Base-by-base conservation (phyloP, 2,888 invertebrate genomes). In the Steinernema hermaphroditum region DNA sequence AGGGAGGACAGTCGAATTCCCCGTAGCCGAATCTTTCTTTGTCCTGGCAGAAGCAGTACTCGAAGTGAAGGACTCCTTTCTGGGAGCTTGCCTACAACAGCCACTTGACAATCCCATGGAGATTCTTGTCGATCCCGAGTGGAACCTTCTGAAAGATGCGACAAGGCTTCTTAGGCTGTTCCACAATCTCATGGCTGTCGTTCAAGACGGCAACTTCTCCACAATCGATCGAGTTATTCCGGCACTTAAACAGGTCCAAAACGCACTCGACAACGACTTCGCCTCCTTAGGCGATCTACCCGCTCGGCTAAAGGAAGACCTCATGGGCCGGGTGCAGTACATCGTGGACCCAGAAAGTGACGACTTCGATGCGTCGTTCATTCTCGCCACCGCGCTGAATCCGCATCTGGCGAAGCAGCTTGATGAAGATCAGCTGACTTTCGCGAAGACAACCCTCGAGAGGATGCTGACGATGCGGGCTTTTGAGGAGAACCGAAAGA, bases 221-320 rank as follows among this genome's bases (percentile, higher is more conserved):
- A 82, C 84, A 1, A 79, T 84, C n/a, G 84, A 84, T 54, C 79
- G 78, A 6, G 82, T 81, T 14, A 77, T 84, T 29, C 84, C 84
- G n/a, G 78, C 81, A 4, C 50, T 84, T 43, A 74, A 79, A 75
- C 82, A 84, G 71, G 72, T 84, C 6, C 50, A 74, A 19, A 74
- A 75, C 29, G 73, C 76, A 19, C 70, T 84, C 2, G 79, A 84
- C n/a, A 79, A 80, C 78, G 78, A 77, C 41, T 79, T 76, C 34
- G 32, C 50, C 29, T 62, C 69, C 19, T 49, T 75, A 2, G 70
- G 57, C 12, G 19, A 57, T n/a, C 62, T 80, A 9, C 72, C 73
- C 0, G 34, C 54, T 12, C 19, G 70, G 44, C 41, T 78, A 62
- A 49, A 46, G 22, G 72, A 70, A n/a, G 74, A 77, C 62, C 49